Evolutionary conservation across 2,797 vertebrate species (phyloP), one percentile per base, ranked within the genome.

Genomic region (Ceyx erithaca): DNA sequence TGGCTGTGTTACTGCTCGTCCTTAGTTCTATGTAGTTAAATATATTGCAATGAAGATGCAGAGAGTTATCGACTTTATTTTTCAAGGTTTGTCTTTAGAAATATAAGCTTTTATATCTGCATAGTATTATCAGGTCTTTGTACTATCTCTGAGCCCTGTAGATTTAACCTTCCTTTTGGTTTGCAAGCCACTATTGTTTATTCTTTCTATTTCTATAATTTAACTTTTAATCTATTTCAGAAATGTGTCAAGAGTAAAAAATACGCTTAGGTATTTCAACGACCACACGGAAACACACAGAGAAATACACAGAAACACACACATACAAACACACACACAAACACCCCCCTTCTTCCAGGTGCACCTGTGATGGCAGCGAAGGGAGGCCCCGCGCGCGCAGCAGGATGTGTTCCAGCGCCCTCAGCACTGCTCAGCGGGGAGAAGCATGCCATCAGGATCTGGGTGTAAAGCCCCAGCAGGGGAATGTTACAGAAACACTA

Each of bases 41-140:
- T 35, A 67, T 23, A 37, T 48, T 49, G 14, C 75, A 79, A 28
- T 23, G n/a, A 90, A 80, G 35, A 89, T 18, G 18, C 22, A 40
- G 37, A 45, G n/a, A 64, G 33, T 33, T 68, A 89, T 40, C 2
- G 11, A 57, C 52, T 37, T 82, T 28, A 68, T 85, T 92, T 92
- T 87, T 81, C 64, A 90, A 70, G 10, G 10, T 70, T 77, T 87
- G 10, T 30, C 45, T 73, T 85, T n/a, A 72, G 41, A 85, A 94
- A 68, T 26, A 49, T 0, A 4, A 77, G 7, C 16, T 73, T 84
- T 87, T 40, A 43, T 25, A 68, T 22, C 19, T 82, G 57, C 37
- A 85, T 17, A 82, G 12, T 31, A 35, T 68, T 31, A 43, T 41
- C 25, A 57, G 11, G 17, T 88, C 63, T 81, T 88, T 88, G 52